Base-by-base conservation (phyloP, 2,888 invertebrate species). In the Stenolophus ochropezus region DNA sequence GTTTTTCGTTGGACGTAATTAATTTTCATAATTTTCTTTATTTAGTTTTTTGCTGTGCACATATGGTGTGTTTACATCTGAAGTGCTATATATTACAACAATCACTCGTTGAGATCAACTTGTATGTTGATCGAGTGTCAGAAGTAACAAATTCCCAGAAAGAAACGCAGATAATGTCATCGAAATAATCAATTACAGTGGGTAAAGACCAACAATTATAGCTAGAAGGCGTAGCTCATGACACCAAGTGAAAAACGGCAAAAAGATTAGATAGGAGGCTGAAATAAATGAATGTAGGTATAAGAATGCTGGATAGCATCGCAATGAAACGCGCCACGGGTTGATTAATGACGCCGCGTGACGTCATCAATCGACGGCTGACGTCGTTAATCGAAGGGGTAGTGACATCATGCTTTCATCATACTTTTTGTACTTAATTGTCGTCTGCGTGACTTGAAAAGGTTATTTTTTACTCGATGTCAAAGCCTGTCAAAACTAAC, bases 261-360 rank as follows among this genome's bases (percentile, higher is more conserved):
- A 49, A 77, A 78, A 78, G 78, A 78, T 78, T 78, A 69, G 78
- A 78, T 78, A 78, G 77, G 77, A 61, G 47, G 53, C 53, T 75
- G 53, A 75, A 75, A 75, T 75, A 75, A 75, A 75, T 75, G 75
- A 75, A 75, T 78, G 77, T 61, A 53, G 21, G 53, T 75, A 75
- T 53, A 53, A 53, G 75, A 75, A 75, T 75, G 56, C 53, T 25
- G 75, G 53, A 71, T 71, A 71, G 71, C 71, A 71, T 71, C 71
- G 47, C 51, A 51, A 74, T 74, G 25, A 56, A 75, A 75, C 27
- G 27, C 33, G 18, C 53, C 20, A 4, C n/a, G 20, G 49, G 23
- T 49, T 75, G 75, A 75, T 75, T 75, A 75, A 75, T 75, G 75
- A 56, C 27, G 14, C 14, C 14, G 6, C 47, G 53, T 51, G 75